These are phyloP conservation scores for Girardia tigrina DNA, from an alignment of 2,888 invertebrate genomes.

Conservation along the genomic window DNA sequence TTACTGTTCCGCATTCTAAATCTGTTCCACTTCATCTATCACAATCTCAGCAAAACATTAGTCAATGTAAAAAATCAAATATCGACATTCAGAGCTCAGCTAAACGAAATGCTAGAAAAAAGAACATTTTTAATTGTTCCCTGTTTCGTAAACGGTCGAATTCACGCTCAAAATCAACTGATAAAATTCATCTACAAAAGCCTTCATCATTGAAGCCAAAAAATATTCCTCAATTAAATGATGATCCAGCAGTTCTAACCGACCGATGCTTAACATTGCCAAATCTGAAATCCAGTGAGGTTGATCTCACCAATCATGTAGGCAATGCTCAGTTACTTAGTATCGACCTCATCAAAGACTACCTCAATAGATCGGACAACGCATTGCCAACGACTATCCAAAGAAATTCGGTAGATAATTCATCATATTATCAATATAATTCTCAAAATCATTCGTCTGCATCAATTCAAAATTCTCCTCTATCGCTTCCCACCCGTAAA, in stretches of 20 bases:
- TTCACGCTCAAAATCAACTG: conserved; percentile 8
- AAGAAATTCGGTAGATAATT: conserved; percentile 10
- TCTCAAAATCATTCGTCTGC: not conserved
- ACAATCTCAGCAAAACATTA: not conserved
- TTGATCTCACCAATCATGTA: conserved; percentile 3
- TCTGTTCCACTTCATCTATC: conserved; percentile 7
- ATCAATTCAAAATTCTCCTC: conserved; percentile 14
- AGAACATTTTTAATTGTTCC: conserved; percentile 5
- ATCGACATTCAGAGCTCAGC: not conserved
- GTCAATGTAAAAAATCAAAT: not conserved
- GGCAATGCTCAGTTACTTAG: not conserved
- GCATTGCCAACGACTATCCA: not conserved
- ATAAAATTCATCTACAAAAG: conserved; percentile 5
- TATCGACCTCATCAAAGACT: conserved; percentile 19
- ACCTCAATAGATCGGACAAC: conserved; percentile 16
- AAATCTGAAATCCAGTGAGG: conserved; percentile 17
- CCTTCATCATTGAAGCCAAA: not conserved
- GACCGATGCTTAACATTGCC: not conserved
- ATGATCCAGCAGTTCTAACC: not conserved
- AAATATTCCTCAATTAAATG: not conserved
- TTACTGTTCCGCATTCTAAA: not conserved
- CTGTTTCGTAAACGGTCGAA: not conserved
- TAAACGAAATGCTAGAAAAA: not conserved
- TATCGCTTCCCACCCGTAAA: not conserved
- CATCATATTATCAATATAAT: conserved; percentile 23